Base-by-base conservation (phyloP, 2,797 vertebrate genomes). In the Microctenopoma lineatum region DNA sequence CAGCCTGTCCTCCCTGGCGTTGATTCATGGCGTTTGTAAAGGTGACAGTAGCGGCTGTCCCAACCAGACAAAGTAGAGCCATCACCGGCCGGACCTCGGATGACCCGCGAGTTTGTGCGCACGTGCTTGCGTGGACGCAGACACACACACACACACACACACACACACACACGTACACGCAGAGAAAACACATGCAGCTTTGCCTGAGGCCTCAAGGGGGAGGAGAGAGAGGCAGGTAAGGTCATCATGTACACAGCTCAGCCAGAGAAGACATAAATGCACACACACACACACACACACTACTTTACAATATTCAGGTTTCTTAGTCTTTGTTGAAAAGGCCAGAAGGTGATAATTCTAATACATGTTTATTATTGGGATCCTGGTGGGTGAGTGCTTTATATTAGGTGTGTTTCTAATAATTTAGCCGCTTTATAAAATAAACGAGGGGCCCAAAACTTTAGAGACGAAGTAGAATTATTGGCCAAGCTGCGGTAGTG, bases 11-110 rank as follows among this genome's bases (percentile, higher is more conserved):
- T 83, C 64, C 38, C 62, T 88, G 88, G 85, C 84, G 81, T 90
- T 93, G 91, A 92, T 93, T 91, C 91, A 93, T 93, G 77, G 87
- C 85, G 80, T 90, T 89, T 90, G 87, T 88, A 92, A 92, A 90
- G 90, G 90, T 90, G 92, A 92, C 90, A 85, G 87, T 84, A 80
- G 84, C 65, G 78, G 73, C 84, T 84, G 86, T 90, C 84, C 84
- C 83, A 60, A 79, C 66, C 86, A 91, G 92, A 92, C 90, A 92
- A 90, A 91, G 90, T 90, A 88, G 84, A 89, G 87, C 78, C 88
- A 83, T 91, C 88, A 88, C 86, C 59, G 71, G 85, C 67, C 45
- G 59, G 86, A 90, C 90, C 90, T 88, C 72, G 27, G 66, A 77
- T 88, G 88, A 89, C 90, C 92, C 56, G 73, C 77, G 81, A 67